Base-by-base conservation (phyloP, 2,888 invertebrate species). In the Myathropa florea region DNA sequence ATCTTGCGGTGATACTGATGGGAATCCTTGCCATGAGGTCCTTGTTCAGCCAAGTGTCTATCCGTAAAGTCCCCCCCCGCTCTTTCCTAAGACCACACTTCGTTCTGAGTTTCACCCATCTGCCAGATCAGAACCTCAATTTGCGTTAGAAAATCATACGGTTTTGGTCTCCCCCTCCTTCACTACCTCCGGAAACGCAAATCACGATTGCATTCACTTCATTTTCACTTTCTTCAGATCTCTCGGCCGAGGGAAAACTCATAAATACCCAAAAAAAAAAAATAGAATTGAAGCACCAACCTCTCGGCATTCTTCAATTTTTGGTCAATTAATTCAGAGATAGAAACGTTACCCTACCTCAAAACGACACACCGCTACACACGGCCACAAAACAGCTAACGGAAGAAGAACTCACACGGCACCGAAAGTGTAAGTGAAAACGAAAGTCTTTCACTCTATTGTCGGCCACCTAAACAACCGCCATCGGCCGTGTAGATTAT, bases 391-490 rank as follows among this genome's bases (percentile, higher is more conserved):
- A n/a, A 18, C 18, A 18, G n/a, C 53, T 70, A 81, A 68, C 67
- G 68, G 68, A 85, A 72, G 72, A 85, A 81, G 46, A 46, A 46
- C 46, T 18, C 46, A n/a, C 30, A 10, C 1, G 4, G n/a, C 46
- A 46, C 46, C 60, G 77, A 82, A 85, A 82, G 81, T 73, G 68
- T 67, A 68, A 85, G 73, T 59, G 85, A 85, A 85, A 85, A 85
- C 60, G 85, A 85, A 85, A 85, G 85, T 82, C 81, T 81, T 85
- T 85, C 85, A 79, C 68, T 76, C 76, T 61, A 64, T 76, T 78
- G 76, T 71, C 60, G 59, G 60, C 78, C 59, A 67, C 64, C 78
- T 64, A 53, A 73, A 46, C 18, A 46, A 18, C 46, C 46, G 46
- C 46, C 46, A 46, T 46, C 46, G 46, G 46, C 18, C 7, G 46